Conservation (phyloP, 2,888 invertebrate species). For the Oscheius sp. region DNA sequence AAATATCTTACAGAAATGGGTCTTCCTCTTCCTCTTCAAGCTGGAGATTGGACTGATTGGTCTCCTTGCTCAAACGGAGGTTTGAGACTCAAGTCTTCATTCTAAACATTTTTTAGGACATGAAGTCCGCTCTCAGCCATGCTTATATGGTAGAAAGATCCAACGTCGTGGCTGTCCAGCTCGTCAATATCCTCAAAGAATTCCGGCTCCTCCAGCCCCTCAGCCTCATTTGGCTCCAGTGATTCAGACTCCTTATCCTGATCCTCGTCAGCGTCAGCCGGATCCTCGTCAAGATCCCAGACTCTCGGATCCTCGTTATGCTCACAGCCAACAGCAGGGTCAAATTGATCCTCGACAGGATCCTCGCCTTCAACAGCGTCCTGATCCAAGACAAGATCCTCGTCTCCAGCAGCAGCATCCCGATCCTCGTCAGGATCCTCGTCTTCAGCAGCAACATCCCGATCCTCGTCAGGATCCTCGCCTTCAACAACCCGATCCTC, state of each 20-base stretch:
- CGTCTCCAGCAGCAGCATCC: slow-evolving; percentile 39
- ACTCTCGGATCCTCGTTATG: slow-evolving; percentile 17
- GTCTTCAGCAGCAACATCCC: slow-evolving; percentile 31
- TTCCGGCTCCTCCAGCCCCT: slow-evolving; percentile 40
- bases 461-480: slow-evolving; percentile 11
- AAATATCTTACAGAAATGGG: slow-evolving; percentile 41
- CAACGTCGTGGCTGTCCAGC: slow-evolving; percentile 65
- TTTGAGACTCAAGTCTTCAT: not conserved
- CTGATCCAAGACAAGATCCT: slow-evolving; percentile 35
- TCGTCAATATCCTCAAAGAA: slow-evolving; percentile 48
- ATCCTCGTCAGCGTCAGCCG: not conserved
- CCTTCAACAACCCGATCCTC: slow-evolving; percentile 16
- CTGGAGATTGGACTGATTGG: slow-evolving; percentile 62
- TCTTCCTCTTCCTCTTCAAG: slow-evolving; percentile 36
- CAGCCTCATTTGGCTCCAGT: slow-evolving; percentile 8
- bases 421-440: slow-evolving; percentile 25
- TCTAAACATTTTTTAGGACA: slow-evolving; percentile 23
- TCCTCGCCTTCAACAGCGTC: slow-evolving; percentile 21
- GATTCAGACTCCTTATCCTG: slow-evolving; percentile 14
- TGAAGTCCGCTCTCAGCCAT: slow-evolving; percentile 58
- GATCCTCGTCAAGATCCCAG: not conserved
- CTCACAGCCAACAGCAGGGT: slow-evolving; percentile 10
- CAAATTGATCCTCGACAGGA: slow-evolving; percentile 13
- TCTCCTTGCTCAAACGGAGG: slow-evolving; percentile 44
- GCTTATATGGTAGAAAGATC: slow-evolving; percentile 62